Evolutionary conservation across 2,888 invertebrate species (phyloP), one percentile per base, ranked within the genome.

Genomic region (Trichogramma dendrolimi): DNA sequence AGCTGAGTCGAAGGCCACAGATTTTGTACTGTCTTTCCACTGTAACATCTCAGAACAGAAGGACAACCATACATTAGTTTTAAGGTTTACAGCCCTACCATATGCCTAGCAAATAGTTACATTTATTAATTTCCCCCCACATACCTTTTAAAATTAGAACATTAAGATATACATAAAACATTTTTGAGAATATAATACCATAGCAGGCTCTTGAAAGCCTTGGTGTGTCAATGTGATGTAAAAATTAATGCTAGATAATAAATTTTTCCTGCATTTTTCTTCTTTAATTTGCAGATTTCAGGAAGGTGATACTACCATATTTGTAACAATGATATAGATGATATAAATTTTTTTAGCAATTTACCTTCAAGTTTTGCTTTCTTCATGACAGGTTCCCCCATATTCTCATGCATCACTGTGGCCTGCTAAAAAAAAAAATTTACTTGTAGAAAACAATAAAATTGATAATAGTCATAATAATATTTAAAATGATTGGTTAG

Each of bases 21-120:
- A 77, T 76, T 78, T 77, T 78, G 79, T 79, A 78, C 76, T 76
- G 77, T 78, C 78, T 76, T 75, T 75, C 77, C 74, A 75, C 81
- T 81, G 81, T 80, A 81, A 81, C 80, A 81, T 80, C 81, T 81
- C 81, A 81, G 80, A 81, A 81, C 80, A 81, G 79, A 80, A 81
- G 79, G 79, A 80, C 80, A 80, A 80, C 77, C 75, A 78, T 77
- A 78, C 75, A 81, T 81, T 81, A 81, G 80, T 81, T 75, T 78
- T 73, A 60, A 41, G 27, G 27, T 27, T 27, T 27, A 27, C 27
- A 27, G 27, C 27, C 27, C 27, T 27, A 27, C 46, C n/a, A 27
- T 27, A 27, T 27, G 27, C 27, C 61, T 63, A 65, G 49, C 60
- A 59, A 55, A 66, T 60, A 40, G 48, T 61, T 58, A 58, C 39